These are phyloP conservation scores for Rhizoglyphus robini DNA, from an alignment of 1,140 invertebrate genomes.

Conservation along the genomic window DNA sequence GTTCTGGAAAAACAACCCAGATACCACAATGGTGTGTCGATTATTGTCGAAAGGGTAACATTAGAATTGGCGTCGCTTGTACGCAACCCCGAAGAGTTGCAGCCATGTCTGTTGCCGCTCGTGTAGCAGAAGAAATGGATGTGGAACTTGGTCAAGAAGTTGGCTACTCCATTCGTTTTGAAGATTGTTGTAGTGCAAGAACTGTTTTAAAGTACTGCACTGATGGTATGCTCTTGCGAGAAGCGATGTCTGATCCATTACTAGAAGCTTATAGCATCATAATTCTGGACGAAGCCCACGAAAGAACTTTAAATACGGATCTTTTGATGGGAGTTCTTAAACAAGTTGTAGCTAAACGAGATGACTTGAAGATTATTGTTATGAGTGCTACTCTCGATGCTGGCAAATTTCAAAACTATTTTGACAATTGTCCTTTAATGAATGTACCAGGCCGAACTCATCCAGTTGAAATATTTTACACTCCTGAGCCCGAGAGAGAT, in stretches of 20 bases:
- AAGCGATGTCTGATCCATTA: constrained; percentile 98
- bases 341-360: constrained; percentile 85
- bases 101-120: constrained; percentile 94
- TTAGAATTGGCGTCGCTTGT: constrained; percentile 74
- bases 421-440: constrained; percentile 95
- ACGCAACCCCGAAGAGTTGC: constrained; percentile 95
- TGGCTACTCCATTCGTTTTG: constrained; percentile 98
- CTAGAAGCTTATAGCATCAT: constrained; percentile 86
- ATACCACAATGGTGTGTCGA: constrained; percentile 77
- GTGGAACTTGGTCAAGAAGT: constrained; percentile 92
- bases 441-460: constrained; percentile 92
- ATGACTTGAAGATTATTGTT: constrained; percentile 91
- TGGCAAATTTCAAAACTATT: constrained; percentile 96
- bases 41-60: constrained; percentile 53
- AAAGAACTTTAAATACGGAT: constrained; percentile 94
- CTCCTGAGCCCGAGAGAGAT: constrained; percentile 93
- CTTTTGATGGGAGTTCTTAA: constrained; percentile 97
- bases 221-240: constrained; percentile 97
- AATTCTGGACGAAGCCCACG: constrained; percentile 96
- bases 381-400: constrained; percentile 99
- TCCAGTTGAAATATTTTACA: constrained; percentile 98
- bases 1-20: constrained; percentile 93
- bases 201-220: constrained; percentile 94
- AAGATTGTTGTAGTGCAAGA: constrained; percentile 91
- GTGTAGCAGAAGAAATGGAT: constrained; percentile 99